Base-by-base conservation (phyloP, 2,113 vertebrate species). In the Epinephelus cyanopodus region DNA sequence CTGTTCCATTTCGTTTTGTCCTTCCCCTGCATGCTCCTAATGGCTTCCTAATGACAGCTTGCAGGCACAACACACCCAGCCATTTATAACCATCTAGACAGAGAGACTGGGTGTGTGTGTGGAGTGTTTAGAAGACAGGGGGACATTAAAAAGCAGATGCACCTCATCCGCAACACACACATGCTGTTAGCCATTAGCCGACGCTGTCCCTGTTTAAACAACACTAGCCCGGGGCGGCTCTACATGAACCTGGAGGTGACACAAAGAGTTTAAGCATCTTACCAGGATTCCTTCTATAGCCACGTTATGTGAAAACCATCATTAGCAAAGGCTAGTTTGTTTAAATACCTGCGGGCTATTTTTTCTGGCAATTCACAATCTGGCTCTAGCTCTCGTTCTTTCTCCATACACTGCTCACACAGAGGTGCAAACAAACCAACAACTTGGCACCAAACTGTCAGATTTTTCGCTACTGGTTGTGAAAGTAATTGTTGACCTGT, bases 21-120 rank as follows among this genome's bases (percentile, higher is more conserved):
- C 84, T 89, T 84, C 87, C 83, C 84, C 90, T 81, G 87, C 90
- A 86, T 82, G 91, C 86, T 92, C 71, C 90, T 93, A 94, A 94
- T 94, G 94, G 92, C 86, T 93, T 94, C 85, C 89, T 94, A 94
- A 94, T 93, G 94, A 93, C 93, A 93, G 89, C 93, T 94, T 90
- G 87, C 92, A 92, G 92, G 92, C 93, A 93, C 79, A 88, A 82
- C 88, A 91, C 89, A 92, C 85, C 86, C 88, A 53, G 81, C 81
- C 91, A 94, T 94, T 92, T 94, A 92, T 92, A 92, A 90, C 84
- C 78, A 91, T 81, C 87, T 58, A 79, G 85, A 91, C 87, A 90
- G 77, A 75, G 66, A 79, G 29, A 67, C 68, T 76, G 63, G 60
- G 56, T 75, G 66, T 77, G 47, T 70, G 76, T 74, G 87, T 86